Evolutionary conservation across 1,140 invertebrate species (phyloP), one percentile per base, ranked within the genome.

Genomic region (Drosophila lacertosa): DNA sequence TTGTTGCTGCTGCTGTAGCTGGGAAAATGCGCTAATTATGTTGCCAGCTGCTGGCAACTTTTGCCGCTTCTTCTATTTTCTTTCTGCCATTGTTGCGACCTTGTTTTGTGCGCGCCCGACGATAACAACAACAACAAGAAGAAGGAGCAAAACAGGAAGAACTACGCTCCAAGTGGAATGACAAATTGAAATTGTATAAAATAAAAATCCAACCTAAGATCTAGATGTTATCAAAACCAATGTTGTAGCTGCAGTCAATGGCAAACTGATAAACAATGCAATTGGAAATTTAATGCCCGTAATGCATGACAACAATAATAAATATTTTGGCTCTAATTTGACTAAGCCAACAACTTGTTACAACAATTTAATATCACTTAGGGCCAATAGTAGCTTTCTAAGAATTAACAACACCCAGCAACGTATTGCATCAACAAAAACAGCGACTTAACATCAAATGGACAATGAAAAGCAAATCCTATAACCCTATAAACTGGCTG

Each of bases 11-110:
- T 53, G 32, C 69, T 72, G 44, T 68, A 66, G 44, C 45, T 75
- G 63, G 72, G 81, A 66, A 86, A 84, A 88, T 77, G 82, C 81
- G 77, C 81, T 84, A 84, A 84, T 84, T 84, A 84, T 84, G 81
- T 86, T 60, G 65, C 50, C 55, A 72, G 35, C 44, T 63, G 33
- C 11, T 59, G 42, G 39, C 16, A 47, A 60, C 48, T 63, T 48
- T 29, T 59, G 47, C 40, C 22, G 40, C 57, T 35, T 42, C 40
- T 64, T 53, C 33, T 57, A 39, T 33, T 54, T 51, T 4, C 32
- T 29, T 7, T 5, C 26, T 29, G 26, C 22, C 50, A 42, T 65
- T 63, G 59, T 55, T 57, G 55, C 74, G 79, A 83, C 79, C 79
- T 83, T 83, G 79, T 80, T 75, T 66, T 50, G 45, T 33, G 20